A percentile compares a stretch with the other conserved stretches of the same genome.
Evolutionary conservation across 1,140 invertebrate genomes (phyloP).

Genomic region (Stegodyphus mimosarum): DNA sequence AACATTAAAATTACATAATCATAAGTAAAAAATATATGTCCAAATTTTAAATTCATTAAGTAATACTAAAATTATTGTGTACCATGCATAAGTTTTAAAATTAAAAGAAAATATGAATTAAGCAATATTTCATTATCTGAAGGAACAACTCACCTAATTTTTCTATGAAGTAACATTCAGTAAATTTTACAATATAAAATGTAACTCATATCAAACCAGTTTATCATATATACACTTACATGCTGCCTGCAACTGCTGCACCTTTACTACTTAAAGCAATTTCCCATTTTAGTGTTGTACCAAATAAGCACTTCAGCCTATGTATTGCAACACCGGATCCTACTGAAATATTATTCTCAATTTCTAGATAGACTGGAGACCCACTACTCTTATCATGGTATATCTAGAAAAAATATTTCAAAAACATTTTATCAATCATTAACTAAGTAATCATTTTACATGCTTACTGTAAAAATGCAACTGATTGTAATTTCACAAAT

Average conservation of each 20-base stretch:
- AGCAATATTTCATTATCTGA: no score
- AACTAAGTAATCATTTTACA: neutral
- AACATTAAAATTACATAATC: no score
- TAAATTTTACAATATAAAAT: no score
- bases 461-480: neutral
- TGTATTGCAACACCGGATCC: slow-evolving; percentile 64
- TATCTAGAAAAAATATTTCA: slow-evolving; percentile 9
- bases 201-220: no score
- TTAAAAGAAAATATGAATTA: no score
- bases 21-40: no score
- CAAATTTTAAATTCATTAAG: no score
- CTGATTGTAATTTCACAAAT: neutral
- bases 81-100: no score
- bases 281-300: slow-evolving; percentile 65
- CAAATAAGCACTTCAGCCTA: slow-evolving; percentile 64
- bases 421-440: neutral
- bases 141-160: no score
- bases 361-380: slow-evolving; percentile 62
- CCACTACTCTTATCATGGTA: slow-evolving; percentile 38
- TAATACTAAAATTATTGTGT: no score
- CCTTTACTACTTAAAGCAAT: slow-evolving; percentile 65
- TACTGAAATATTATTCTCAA: slow-evolving; percentile 66
- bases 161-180: no score
- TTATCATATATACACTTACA: slow-evolving; percentile 58
- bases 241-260: slow-evolving; percentile 64